phyloP scores from a whole-genome alignment of 2,888 invertebrate genomes.

The Drosophila paranaensis region DNA sequence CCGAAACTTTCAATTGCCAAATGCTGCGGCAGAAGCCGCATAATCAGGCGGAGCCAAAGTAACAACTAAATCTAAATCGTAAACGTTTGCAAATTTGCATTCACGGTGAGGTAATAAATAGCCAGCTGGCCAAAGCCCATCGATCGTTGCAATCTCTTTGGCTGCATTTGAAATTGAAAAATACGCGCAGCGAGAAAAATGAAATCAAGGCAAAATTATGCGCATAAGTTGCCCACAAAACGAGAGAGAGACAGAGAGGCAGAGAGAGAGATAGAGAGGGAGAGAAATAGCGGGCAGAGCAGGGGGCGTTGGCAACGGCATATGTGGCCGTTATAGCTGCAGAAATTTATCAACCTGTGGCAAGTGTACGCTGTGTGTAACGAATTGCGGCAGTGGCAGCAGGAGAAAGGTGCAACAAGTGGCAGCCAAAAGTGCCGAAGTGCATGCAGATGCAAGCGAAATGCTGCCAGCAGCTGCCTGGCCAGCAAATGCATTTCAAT shows the following conservation, averaged over 20 bases:
- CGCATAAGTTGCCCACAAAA: slow-evolving; percentile 63
- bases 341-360: slow-evolving; percentile 70
- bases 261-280: background rate
- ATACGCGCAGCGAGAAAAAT: slow-evolving; percentile 74
- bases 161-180: slow-evolving; percentile 74
- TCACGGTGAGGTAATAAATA: slow-evolving; percentile 75
- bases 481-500: slow-evolving; percentile 61
- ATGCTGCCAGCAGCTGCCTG: slow-evolving; percentile 46
- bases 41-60: slow-evolving; percentile 52
- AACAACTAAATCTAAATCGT: slow-evolving; percentile 49
- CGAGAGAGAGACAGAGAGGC: background rate
- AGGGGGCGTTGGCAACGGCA: slow-evolving; percentile 57
- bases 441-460: slow-evolving; percentile 54
- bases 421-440: slow-evolving; percentile 64
- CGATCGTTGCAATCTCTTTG: slow-evolving; percentile 60
- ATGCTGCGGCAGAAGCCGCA: slow-evolving; percentile 33
- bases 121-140: slow-evolving; percentile 68
- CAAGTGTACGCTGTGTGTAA: slow-evolving; percentile 36
- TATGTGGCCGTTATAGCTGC: slow-evolving; percentile 75
- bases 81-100: slow-evolving; percentile 65
- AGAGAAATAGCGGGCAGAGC: background rate
- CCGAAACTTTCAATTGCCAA: slow-evolving; percentile 59
- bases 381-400: slow-evolving; percentile 55
- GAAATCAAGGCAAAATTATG: slow-evolving; percentile 80
- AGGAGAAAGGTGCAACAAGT: slow-evolving; percentile 77